Evolutionary conservation across 2,888 invertebrate genomes (phyloP), one percentile per base, ranked within the genome.

Genomic region (Notocelia uddmanniana): DNA sequence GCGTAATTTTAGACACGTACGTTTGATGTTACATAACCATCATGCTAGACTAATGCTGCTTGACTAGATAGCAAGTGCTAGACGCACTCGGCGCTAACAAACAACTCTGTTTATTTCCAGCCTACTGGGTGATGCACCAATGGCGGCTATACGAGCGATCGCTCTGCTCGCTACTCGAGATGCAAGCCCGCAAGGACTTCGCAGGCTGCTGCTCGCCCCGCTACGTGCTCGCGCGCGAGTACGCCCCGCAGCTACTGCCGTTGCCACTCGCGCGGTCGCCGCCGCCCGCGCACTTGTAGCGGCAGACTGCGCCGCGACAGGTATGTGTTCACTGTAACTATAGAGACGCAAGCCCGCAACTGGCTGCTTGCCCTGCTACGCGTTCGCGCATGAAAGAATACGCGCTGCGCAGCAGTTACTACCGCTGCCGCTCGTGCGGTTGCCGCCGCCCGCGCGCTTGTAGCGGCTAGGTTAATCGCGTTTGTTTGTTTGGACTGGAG

Each of bases 241-340:
- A 91, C 85, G 84, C 84, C 72, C 83, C 87, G 48, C 89, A 86
- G 75, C 78, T 91, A 74, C 84, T 90, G 75, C 91, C 91, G 76
- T 80, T 92, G 78, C 87, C 90, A 76, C 88, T 89, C 81, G 85
- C 84, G 82, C 83, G 91, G 68, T 88, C 92, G 75, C 93, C 93
- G 79, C 92, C 92, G 77, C 92, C 93, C 41, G 92, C 93, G 86
- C 93, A 92, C 86, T 90, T 92, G 91, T 93, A 93, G 92, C 93
- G 88, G 81, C 85, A 86, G 75, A 80, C 82, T 74, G 91, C 92
- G 91, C 89, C 90, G 85, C 80, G 77, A n/a, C 84, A 85, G 86
- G 88, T 88, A 80, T 69, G 70, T 26, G 18, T 6, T 5, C 8
- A 31, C 31, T 31, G 8, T 31, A 31, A 31, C 31, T 31, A 31